phyloP scores from a whole-genome alignment of 2,888 invertebrate species.

The Zaprionus bogoriensis region DNA sequence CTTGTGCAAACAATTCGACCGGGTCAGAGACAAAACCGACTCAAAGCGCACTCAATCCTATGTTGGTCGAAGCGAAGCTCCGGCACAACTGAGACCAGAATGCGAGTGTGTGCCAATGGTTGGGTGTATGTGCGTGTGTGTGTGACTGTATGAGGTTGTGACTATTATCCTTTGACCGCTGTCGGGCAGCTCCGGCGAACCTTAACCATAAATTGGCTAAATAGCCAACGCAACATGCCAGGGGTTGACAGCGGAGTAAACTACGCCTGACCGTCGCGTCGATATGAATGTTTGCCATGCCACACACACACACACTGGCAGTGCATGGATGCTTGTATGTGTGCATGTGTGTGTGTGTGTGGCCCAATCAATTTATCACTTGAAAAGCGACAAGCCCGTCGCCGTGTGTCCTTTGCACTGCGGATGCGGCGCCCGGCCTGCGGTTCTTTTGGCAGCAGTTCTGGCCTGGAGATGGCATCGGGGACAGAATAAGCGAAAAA shows the following conservation, averaged over 20 bases:
- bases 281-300: conserved; percentile 48
- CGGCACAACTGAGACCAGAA: neutral
- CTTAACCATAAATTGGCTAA: conserved; percentile 79
- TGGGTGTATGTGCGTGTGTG: neutral
- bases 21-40: conserved; percentile 64
- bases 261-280: conserved; percentile 43
- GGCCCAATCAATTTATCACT: conserved; percentile 80
- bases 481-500: conserved; percentile 36
- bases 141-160: conserved; percentile 28
- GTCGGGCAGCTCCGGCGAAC: conserved; percentile 48
- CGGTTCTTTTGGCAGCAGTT: conserved; percentile 29
- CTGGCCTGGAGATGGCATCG: neutral
- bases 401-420: conserved; percentile 33
- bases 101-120: neutral
- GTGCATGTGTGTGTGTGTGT: conserved; percentile 14
- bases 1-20: conserved; percentile 70
- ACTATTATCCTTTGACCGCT: conserved; percentile 80
- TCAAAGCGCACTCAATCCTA: conserved; percentile 31
- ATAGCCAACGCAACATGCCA: conserved; percentile 66
- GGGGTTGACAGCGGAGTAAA: conserved; percentile 60
- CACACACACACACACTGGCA: conserved; percentile 6
- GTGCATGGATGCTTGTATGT: conserved; percentile 8
- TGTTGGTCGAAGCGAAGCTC: conserved; percentile 13
- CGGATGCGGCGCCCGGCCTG: conserved; percentile 22
- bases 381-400: conserved; percentile 57